Evolutionary conservation across 2,888 invertebrate species (phyloP).

Genomic region (Erpobdella octoculata): DNA sequence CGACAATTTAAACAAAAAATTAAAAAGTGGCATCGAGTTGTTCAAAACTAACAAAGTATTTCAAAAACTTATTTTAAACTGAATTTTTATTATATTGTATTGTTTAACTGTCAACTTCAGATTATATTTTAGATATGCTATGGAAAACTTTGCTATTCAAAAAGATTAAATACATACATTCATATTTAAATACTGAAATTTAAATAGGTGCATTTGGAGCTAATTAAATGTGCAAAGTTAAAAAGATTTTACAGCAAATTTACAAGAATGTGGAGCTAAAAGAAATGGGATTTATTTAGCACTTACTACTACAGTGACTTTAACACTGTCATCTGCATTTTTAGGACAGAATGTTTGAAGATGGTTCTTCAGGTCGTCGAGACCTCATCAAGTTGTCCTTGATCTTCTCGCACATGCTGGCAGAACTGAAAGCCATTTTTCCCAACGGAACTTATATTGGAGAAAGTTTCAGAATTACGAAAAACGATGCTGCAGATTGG

Average conservation of each 20-base stretch:
- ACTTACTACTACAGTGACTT: neutral
- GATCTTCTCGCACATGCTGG: constrained; percentile 98
- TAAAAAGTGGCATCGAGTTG: constrained; percentile 93
- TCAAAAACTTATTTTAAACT: neutral
- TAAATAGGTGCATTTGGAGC: no score
- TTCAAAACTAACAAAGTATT: constrained; percentile 74
- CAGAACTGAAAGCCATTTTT: constrained; percentile 95
- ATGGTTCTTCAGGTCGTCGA: constrained; percentile 82
- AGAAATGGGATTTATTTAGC: no score
- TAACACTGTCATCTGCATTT: neutral
- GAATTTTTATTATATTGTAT: no score
- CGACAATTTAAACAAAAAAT: constrained; percentile 92
- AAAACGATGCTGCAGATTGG: constrained; percentile 96
- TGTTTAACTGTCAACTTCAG: neutral
- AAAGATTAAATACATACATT: no score
- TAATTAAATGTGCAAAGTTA: no score
- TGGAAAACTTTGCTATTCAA: no score
- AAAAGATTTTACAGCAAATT: no score
- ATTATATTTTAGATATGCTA: neutral
- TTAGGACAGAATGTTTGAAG: constrained; percentile 98
- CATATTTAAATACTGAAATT: no score
- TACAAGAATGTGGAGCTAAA: no score
- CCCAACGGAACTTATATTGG: constrained; percentile 82
- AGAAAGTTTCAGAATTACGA: constrained; percentile 94
- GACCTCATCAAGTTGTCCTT: constrained; percentile 86